Evolutionary conservation across 2,888 invertebrate genomes (phyloP), one percentile per base, ranked within the genome.

Genomic region (Tenthredo amoena): DNA sequence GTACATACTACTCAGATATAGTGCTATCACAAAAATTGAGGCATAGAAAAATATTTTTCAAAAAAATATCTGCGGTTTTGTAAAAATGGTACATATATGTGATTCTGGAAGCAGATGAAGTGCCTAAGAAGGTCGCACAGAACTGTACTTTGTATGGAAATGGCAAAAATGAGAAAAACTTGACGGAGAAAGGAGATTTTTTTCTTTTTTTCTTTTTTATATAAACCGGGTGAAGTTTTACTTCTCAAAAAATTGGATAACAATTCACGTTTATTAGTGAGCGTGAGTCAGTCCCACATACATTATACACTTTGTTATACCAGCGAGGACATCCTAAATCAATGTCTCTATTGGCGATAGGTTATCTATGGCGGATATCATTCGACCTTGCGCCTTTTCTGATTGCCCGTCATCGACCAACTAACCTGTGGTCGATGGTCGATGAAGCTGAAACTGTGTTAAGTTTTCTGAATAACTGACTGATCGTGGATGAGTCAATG

Each of bases 281-380:
- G 6, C 15, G 26, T 34, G 31, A 26, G 18, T 81, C 18, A 40
- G 34, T 7, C 37, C 4, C 18, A 34, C 6, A 31, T 31, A 40
- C 12, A 47, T 47, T 12, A 47, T 12, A 37, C n/a, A 21, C 79
- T 58, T 81, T 62, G 58, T 58, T 58, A 40, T 40, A 37, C n/a
- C 40, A 34, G 7, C 47, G 68, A 65, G 43, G 68, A 50, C 68
- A 83, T 83, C 83, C 83, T 68, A 83, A 83, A 83, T 83, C 83
- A 83, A 83, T 83, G 83, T 83, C 83, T 68, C 83, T 71, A 83
- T 83, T 83, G 68, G 68, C 77, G 86, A 86, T 84, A 76, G n/a
- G 58, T 83, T 83, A 83, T 83, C 83, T 83, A 58, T 58, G 62
- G 68, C 50, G 71, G 85, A 81, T 85, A 85, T 85, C 85, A 43